Evolutionary conservation across 2,888 invertebrate genomes (phyloP).

Genomic region (Colletes collaris): DNA sequence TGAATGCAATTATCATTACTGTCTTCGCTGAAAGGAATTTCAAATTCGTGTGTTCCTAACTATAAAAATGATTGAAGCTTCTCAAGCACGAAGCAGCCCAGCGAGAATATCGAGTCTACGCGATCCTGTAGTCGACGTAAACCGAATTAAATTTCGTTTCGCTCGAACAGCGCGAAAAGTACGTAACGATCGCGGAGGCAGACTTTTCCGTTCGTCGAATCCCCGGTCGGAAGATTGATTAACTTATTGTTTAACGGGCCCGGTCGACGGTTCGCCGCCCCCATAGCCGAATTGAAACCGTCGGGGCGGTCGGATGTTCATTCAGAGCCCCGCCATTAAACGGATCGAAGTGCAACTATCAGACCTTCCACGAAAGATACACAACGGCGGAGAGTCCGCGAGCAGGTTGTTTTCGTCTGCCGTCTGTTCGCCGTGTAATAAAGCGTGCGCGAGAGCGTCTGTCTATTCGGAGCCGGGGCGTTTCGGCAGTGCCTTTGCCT

Average conservation of each 20-base stretch:
- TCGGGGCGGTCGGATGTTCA: background rate
- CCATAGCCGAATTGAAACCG: slow-evolving; percentile 2
- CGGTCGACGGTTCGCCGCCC: background rate
- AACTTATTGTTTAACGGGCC: slow-evolving; percentile 37
- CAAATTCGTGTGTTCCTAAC: background rate
- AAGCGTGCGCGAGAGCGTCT: slow-evolving; percentile 50
- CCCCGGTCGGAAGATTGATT: slow-evolving; percentile 17
- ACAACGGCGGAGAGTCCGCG: slow-evolving; percentile 40
- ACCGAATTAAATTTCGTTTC: slow-evolving; percentile 2
- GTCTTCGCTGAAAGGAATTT: too few relatives aligned
- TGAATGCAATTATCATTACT: too few relatives aligned
- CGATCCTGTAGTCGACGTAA: background rate
- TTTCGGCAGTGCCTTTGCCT: slow-evolving; percentile 48
- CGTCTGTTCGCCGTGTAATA: slow-evolving; percentile 60
- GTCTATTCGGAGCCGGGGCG: slow-evolving; percentile 46
- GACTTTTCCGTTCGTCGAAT: slow-evolving; percentile 7
- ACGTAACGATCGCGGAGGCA: background rate
- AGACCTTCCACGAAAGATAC: slow-evolving; percentile 56
- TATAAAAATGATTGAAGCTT: background rate
- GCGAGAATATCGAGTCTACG: background rate
- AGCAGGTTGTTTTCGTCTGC: slow-evolving; percentile 38
- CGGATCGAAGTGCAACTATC: slow-evolving; percentile 54
- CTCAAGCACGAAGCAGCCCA: background rate
- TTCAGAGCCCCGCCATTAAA: slow-evolving; percentile 49
- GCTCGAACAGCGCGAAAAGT: background rate